phyloP scores from a whole-genome alignment of 2,113 vertebrate species.

The Tringa solitaria region DNA sequence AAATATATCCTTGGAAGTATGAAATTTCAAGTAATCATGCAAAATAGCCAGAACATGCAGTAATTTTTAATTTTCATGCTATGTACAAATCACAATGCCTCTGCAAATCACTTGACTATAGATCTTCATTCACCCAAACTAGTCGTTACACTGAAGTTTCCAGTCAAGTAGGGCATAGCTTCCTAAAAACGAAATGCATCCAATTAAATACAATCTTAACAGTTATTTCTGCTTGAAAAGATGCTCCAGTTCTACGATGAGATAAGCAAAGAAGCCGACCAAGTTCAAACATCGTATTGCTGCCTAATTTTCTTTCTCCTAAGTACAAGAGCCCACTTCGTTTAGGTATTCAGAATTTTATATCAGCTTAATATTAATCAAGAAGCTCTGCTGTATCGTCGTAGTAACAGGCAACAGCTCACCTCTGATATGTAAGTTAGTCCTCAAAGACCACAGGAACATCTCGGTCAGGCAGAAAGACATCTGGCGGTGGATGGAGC shows the following conservation, averaged over 20 bases:
- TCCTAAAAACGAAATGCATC: background rate
- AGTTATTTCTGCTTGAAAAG: background rate
- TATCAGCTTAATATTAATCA: background rate
- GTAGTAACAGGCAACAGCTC: constrained; percentile 1
- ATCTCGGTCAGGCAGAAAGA: constrained; percentile 94
- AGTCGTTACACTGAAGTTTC: background rate
- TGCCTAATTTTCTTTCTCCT: background rate
- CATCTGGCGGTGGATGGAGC: constrained; percentile 82
- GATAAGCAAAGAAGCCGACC: background rate
- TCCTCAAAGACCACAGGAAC: constrained; percentile 94
- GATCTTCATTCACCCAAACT: background rate
- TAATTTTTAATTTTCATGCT: background rate
- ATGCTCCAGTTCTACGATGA: background rate
- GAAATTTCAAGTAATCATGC: background rate
- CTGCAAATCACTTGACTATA: background rate
- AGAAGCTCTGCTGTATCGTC: background rate
- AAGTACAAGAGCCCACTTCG: background rate
- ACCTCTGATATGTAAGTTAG: constrained; percentile 85
- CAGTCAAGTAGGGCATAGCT: background rate
- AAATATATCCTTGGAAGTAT: background rate
- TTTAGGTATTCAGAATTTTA: background rate
- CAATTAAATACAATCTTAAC: background rate
- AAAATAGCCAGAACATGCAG: background rate
- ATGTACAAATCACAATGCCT: constrained; percentile 18
- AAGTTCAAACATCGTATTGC: background rate